Evolutionary conservation across 2,113 vertebrate genomes (phyloP), one percentile per base, ranked within the genome.

Genomic region (Ptychochromis oligacanthus): DNA sequence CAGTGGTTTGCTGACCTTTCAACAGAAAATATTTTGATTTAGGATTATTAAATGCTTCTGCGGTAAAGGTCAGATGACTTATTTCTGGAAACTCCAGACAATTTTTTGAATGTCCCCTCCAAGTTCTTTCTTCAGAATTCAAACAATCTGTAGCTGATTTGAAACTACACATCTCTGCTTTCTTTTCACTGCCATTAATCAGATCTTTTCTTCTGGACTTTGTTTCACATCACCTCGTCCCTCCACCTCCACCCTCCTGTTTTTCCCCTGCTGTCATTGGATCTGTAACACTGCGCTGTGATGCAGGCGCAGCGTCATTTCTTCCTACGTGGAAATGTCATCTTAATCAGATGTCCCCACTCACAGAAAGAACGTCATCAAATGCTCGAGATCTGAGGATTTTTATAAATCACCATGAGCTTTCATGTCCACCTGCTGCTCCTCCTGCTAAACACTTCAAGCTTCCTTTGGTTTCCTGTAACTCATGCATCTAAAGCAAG

Each of bases 271-370:
- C 85, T 88, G 87, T 86, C 77, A 81, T 77, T 62, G 57, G 86
- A 91, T 78, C 83, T 60, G 24, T 4, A 40, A 13, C 18, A 26
- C 18, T 0, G 7, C 2, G 7, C 84, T 49, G 81, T 89, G 91
- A 91, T 78, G 82, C 85, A 85, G 75, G 54, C 74, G 22, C 24
- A 65, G 75, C 22, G 7, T 85, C 61, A 77, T 17, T 76, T 83
- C 77, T 86, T 90, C 90, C 87, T 36, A 54, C 14, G 3, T 80
- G 87, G 75, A 91, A 88, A 92, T 91, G 88, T 93, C 87, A 90
- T 83, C 57, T 86, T 46, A 87, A 85, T 90, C 82, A 90, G 58
- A 80, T 34, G 64, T 75, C 43, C 82, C 64, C 43, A 22, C 70
- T 79, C 5, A 24, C 31, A 22, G 74, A 56, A 15, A 52, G n/a